Evolutionary conservation across 2,113 vertebrate species (phyloP).

Genomic region (Bostrychus sinensis): DNA sequence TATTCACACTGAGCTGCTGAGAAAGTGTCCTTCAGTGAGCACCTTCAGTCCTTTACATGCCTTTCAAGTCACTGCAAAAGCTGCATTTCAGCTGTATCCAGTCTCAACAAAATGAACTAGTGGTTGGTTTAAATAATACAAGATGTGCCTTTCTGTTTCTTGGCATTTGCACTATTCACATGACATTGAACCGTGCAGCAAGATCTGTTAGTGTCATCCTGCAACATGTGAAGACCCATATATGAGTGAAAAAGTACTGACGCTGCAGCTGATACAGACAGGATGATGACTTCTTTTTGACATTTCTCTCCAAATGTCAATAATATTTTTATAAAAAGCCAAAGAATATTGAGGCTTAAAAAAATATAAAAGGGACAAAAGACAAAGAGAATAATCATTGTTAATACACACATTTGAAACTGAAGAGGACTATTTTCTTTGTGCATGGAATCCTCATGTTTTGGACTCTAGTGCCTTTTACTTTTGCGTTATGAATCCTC

Average conservation of each 20-base stretch:
- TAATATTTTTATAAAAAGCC: conserved; percentile 62
- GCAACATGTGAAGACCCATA: conserved; percentile 39
- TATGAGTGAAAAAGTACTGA: conserved; percentile 51
- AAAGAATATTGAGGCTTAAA: conserved; percentile 29
- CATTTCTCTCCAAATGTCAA: conserved; percentile 35
- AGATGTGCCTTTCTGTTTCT: conserved; percentile 74
- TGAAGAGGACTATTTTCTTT: conserved; percentile 45
- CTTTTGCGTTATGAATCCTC: conserved; percentile 46
- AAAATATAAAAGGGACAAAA: conserved; percentile 32
- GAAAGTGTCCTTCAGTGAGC: conserved; percentile 67
- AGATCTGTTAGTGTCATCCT: conserved; percentile 37
- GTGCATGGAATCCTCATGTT: conserved; percentile 60
- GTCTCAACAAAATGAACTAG: conserved; percentile 40
- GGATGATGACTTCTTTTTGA: too few relatives aligned
- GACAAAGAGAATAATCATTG: conserved; percentile 23
- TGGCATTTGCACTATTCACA: conserved; percentile 74
- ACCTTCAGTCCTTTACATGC: conserved; percentile 50
- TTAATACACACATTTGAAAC: conserved; percentile 4
- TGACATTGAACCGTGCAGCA: conserved; percentile 33
- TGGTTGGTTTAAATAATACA: conserved; percentile 18
- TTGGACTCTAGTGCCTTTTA: too few relatives aligned
- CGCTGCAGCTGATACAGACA: conserved; percentile 52
- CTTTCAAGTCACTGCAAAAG: conserved; percentile 40
- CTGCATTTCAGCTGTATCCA: conserved; percentile 38
- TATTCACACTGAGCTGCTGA: conserved; percentile 57